Evolutionary conservation across 1,140 invertebrate genomes (phyloP).

Genomic region (Atta texana): DNA sequence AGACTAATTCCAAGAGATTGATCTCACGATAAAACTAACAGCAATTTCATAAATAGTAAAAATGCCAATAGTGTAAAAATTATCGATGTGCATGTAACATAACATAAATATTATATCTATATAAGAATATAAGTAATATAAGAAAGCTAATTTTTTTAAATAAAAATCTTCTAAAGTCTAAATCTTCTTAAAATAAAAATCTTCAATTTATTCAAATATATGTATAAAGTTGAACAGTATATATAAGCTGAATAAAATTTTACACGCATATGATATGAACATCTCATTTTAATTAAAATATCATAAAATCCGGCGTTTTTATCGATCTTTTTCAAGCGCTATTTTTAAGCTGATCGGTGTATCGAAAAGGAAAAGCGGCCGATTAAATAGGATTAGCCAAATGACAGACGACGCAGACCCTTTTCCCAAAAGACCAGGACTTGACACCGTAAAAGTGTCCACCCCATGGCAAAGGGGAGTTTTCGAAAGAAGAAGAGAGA

Average conservation of each 20-base stretch:
- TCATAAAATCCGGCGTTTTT: neutral
- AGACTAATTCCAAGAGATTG: conserved; percentile 53
- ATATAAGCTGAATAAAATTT: neutral
- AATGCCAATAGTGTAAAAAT: neutral
- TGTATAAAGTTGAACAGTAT: neutral
- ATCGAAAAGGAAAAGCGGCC: conserved; percentile 72
- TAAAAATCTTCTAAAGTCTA: neutral
- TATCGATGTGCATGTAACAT: neutral
- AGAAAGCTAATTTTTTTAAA: neutral
- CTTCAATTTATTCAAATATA: conserved; percentile 13
- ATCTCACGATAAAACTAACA: conserved; percentile 34
- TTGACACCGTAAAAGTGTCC: conserved; percentile 78
- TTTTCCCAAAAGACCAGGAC: conserved; percentile 80
- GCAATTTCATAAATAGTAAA: neutral
- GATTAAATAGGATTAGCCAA: conserved; percentile 78
- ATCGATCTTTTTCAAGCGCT: conserved; percentile 57
- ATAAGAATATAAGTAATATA: neutral
- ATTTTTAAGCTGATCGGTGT: conserved; percentile 59
- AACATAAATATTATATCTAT: neutral
- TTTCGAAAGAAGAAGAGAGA: conserved; percentile 43
- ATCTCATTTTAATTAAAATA: conserved; percentile 37
- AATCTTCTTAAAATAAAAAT: too few relatives aligned
- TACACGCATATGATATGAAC: neutral
- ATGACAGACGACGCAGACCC: conserved; percentile 51
- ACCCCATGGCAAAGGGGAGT: conserved; percentile 65